These are phyloP conservation scores for Punctoribates punctum DNA, from an alignment of 2,888 invertebrate genomes.

Conservation along the genomic window DNA sequence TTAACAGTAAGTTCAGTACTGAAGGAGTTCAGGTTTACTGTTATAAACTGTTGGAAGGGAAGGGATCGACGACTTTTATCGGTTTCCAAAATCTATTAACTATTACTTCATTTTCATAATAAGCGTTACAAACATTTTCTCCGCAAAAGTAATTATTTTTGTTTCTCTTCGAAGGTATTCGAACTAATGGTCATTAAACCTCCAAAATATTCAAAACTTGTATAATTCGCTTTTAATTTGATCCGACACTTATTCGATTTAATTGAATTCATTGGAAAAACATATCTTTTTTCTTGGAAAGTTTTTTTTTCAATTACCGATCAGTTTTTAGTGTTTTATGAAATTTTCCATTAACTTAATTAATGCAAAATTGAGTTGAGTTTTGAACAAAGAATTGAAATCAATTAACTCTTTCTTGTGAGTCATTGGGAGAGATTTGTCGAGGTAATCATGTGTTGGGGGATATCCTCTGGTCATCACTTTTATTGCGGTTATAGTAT, in stretches of 20 bases:
- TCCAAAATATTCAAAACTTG: background rate
- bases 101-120: background rate
- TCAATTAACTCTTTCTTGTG: too few relatives aligned
- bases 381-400: too few relatives aligned
- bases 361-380: too few relatives aligned
- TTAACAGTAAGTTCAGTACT: background rate
- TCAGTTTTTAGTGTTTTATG: too few relatives aligned
- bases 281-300: too few relatives aligned
- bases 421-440: too few relatives aligned
- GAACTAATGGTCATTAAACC: conserved; percentile 1
- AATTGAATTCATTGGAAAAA: background rate
- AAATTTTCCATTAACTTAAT: too few relatives aligned
- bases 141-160: background rate
- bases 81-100: background rate
- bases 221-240: background rate
- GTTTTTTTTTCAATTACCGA: too few relatives aligned
- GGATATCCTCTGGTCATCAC: too few relatives aligned
- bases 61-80: background rate
- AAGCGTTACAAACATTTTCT: background rate
- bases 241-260: background rate
- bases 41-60: background rate
- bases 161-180: background rate
- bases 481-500: too few relatives aligned
- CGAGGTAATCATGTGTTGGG: too few relatives aligned
- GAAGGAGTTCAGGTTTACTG: conserved; percentile 7